Percentiles rank a stretch among this genome's conserved stretches.
phyloP scores from a whole-genome alignment of 1,140 invertebrate genomes.

The Notospermus geniculatus region DNA sequence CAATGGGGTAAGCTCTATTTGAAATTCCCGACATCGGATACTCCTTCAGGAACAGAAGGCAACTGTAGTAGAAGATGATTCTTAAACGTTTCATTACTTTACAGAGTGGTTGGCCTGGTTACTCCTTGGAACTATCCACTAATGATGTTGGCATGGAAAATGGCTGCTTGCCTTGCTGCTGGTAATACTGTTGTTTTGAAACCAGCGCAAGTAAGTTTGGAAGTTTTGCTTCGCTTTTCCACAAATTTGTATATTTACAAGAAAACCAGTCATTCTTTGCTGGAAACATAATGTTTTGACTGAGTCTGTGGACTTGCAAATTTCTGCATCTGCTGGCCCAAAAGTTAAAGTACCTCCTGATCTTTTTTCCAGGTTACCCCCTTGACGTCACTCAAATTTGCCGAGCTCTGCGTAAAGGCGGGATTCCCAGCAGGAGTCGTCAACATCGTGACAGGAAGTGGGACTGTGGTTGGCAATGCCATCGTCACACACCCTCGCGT shows the following conservation, averaged over 20 bases:
- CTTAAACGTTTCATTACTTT: neutral
- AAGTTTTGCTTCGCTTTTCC: neutral
- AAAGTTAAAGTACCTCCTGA: neutral
- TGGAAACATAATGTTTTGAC: no score
- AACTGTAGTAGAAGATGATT: no score
- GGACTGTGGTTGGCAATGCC: conserved; percentile 75
- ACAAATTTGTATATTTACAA: no score
- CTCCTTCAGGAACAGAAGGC: no score
- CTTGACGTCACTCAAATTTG: conserved; percentile 89
- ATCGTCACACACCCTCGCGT: conserved; percentile 80
- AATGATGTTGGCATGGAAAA: conserved; percentile 63
- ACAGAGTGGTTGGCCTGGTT: conserved; percentile 63
- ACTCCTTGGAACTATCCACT: conserved; percentile 67
- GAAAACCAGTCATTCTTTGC: no score
- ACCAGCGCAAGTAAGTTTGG: conserved; percentile 64
- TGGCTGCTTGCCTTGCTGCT: conserved; percentile 65
- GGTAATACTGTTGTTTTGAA: conserved; percentile 68
- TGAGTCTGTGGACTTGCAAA: no score
- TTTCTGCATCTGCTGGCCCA: neutral
- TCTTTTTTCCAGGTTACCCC: conserved; percentile 61
- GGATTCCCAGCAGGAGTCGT: conserved; percentile 94
- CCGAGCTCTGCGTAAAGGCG: conserved; percentile 78
- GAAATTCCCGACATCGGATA: no score
- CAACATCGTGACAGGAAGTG: conserved; percentile 85
- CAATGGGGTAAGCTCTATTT: conserved; percentile 68